These are phyloP conservation scores for Sebastes dallii DNA, from an alignment of 2,797 vertebrate species.

Conservation along the genomic window DNA sequence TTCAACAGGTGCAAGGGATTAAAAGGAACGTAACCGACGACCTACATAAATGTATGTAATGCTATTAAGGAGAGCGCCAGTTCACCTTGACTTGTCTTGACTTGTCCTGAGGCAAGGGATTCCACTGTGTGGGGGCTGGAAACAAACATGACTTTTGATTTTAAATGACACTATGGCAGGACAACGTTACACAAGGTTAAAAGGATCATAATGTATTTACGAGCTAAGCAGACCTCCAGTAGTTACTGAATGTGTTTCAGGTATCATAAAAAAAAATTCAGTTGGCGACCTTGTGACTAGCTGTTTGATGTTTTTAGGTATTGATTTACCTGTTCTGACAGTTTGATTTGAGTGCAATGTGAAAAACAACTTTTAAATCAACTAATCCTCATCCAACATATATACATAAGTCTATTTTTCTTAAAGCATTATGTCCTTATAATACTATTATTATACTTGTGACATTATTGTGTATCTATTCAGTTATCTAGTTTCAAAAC, in stretches of 20 bases:
- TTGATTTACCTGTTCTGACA: background rate
- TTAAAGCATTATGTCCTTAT: background rate
- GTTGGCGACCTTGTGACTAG: background rate
- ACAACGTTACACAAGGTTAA: constrained; percentile 13
- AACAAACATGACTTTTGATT: constrained; percentile 23
- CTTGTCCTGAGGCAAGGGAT: constrained; percentile 13
- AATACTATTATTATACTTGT: background rate
- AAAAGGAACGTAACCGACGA: background rate
- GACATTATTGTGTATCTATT: background rate
- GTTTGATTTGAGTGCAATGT: background rate
- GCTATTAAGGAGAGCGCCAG: background rate
- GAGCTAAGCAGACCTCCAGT: background rate
- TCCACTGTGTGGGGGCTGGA: background rate
- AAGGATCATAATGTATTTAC: constrained; percentile 5
- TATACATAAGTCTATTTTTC: background rate
- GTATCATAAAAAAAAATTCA: background rate
- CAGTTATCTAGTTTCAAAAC: background rate
- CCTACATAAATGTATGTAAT: background rate
- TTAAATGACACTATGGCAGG: background rate
- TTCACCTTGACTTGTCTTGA: constrained; percentile 22
- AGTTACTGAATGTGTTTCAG: background rate
- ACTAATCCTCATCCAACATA: background rate
- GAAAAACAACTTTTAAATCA: background rate
- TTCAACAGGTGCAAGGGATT: background rate
- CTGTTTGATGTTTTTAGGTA: background rate